A percentile compares a stretch with the other conserved stretches of the same genome.
phyloP scores from a whole-genome alignment of 2,888 invertebrate species.

The Harpagoxenus sublaevis region DNA sequence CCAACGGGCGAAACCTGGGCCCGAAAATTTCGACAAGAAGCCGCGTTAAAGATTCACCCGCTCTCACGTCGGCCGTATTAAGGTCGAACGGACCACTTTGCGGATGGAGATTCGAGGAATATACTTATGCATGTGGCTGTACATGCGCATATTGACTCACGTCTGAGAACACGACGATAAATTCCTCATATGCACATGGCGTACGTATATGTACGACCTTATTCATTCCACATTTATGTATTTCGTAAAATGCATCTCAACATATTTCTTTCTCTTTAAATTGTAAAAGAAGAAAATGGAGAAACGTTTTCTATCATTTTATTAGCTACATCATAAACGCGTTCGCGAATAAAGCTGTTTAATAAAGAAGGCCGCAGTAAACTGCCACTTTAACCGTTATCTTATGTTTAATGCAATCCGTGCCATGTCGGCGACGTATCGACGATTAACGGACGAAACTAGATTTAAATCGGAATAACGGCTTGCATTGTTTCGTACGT shows the following conservation, averaged over 20 bases:
- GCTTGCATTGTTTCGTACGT: constrained; percentile 24
- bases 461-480: constrained; percentile 47
- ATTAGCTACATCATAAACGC: neutral
- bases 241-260: constrained; percentile 54
- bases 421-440: neutral
- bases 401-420: constrained; percentile 37
- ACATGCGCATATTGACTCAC: constrained; percentile 47
- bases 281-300: neutral
- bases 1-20: constrained; percentile 18
- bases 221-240: constrained; percentile 69
- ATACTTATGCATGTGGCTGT: constrained; percentile 53
- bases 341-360: neutral
- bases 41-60: constrained; percentile 75
- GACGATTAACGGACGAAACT: constrained; percentile 21
- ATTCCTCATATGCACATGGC: constrained; percentile 64
- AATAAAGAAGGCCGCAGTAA: neutral
- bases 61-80: constrained; percentile 71
- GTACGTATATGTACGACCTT: constrained; percentile 59
- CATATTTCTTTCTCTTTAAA: constrained; percentile 48
- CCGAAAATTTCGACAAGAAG: constrained; percentile 75
- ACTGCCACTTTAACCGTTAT: constrained; percentile 30
- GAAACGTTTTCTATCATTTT: neutral
- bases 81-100: constrained; percentile 73
- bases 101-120: constrained; percentile 71
- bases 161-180: constrained; percentile 67